Conservation (phyloP, 2,113 vertebrate species). For the Symphodus melops region DNA sequence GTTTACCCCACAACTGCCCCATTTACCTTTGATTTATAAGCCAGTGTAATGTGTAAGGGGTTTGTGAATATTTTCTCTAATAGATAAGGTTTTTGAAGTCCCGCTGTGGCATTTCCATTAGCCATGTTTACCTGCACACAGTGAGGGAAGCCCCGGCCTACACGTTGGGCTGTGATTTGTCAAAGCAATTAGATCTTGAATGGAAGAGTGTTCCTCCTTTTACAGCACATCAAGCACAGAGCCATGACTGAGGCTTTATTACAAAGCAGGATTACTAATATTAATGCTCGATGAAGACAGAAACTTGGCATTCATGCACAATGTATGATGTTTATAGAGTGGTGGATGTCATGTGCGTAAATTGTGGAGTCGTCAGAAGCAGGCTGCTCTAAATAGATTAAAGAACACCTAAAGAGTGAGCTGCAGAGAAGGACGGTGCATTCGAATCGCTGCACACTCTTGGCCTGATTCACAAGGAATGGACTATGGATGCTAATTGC, state of each 20-base stretch:
- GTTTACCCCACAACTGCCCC: background rate
- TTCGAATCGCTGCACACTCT: constrained; percentile 16
- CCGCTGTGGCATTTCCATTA: constrained; percentile 53
- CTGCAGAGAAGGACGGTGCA: background rate
- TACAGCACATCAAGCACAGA: background rate
- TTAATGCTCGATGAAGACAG: constrained; percentile 6
- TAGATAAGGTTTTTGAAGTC: constrained; percentile 34
- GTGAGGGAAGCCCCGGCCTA: constrained; percentile 16
- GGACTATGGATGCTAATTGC: no score
- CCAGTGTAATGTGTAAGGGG: background rate
- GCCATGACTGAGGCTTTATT: constrained; percentile 19
- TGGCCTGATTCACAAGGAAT: no score
- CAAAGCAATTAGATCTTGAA: constrained; percentile 51
- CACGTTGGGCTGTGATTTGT: constrained; percentile 39
- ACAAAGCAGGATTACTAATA: constrained; percentile 10
- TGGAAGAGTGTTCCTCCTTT: constrained; percentile 14
- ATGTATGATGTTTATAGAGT: constrained; percentile 7
- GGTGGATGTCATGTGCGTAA: constrained; percentile 15
- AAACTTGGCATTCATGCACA: background rate
- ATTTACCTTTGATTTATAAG: constrained; percentile 28
- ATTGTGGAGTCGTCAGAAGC: constrained; percentile 19
- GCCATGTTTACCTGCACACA: constrained; percentile 47
- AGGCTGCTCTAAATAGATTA: constrained; percentile 34
- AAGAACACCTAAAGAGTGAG: constrained; percentile 10
- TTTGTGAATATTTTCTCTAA: constrained; percentile 29